Base-by-base conservation (phyloP, 2,113 vertebrate genomes). In the Aleadryas rufinucha region DNA sequence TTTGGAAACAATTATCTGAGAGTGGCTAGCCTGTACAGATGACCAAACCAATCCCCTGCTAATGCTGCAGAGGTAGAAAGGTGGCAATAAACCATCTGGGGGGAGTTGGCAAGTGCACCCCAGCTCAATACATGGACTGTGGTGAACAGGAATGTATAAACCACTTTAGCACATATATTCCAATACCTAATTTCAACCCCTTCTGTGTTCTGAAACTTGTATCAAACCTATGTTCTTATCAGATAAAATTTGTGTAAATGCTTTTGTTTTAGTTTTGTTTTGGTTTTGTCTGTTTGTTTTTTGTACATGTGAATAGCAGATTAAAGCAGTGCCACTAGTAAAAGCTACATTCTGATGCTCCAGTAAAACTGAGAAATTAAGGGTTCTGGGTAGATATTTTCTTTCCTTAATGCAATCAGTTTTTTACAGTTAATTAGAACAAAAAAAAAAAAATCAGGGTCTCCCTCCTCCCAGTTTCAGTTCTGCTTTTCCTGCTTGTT, bases 391-490 rank as follows among this genome's bases (percentile, higher is more conserved):
- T 31, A 60, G 24, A 16, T 79, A 84, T 35, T 85, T 83, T 64
- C 14, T 47, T 69, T 76, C 50, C 41, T 49, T 69, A 75, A 44
- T 61, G 30, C 6, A 72, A 35, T 49, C 37, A 65, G 3, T 4
- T 80, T 85, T 86, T 52, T 77, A 28, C 28, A 42, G 28, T 74
- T 49, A 42, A 31, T 78, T 75, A 59, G 30, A 79, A 37, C 7
- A 35, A 64, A 54, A 31, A 53, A 52, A 52, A 68, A 15, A 6
- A 19, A 33, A 81, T 69, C 45, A 56, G 33, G 15, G 16, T 50
- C 6, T 13, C 5, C 2, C 2, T 18, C 14, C 16, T 14, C 11
- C 5, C 5, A 3, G 21, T 79, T 84, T 54, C 39, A 1, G 11
- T 89, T 50, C 8, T 71, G 4, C 4, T 91, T 90, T 86, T 87